Base-by-base conservation (phyloP, 2,113 vertebrate genomes). In the Mormyrus iriodes region DNA sequence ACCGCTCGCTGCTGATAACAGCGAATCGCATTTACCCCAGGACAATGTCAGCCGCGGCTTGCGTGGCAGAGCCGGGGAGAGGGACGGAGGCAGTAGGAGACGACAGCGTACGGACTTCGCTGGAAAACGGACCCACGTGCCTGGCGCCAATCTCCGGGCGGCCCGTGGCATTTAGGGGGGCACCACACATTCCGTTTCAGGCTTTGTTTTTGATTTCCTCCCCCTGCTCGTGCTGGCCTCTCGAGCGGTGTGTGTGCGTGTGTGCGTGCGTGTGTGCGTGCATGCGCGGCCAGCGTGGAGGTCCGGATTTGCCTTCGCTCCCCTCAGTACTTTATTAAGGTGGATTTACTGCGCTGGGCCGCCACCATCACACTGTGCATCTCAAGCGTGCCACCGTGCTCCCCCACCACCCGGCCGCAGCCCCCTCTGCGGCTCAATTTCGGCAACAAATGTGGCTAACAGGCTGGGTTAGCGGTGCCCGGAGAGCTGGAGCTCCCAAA, bases 1-100 rank as follows among this genome's bases (percentile, higher is more conserved):
- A 93, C 88, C 51, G 89, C 91, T 89, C 89, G 87, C 55, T 87
- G 55, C 89, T 92, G 95, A 95, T 94, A 94, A 92, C 88, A 82
- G 88, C 86, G 88, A 90, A 90, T 89, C 86, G 89, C 88, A 87
- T 88, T 93, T 93, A 91, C 94, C 92, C 89, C 85, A 91, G 84
- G 85, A 89, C 89, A 31, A 73, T 89, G 91, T 91, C 92, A 90
- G 91, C 90, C 90, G 93, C 93, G 93, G 93, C 73, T 31, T 31
- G 6, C 44, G 15, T 27, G 39, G 13, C 61, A 3, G 21, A 44
- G 51, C 0, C 8, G 35, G 39, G 46, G 49, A 17, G 21, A 0
- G 35, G 51, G 21, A 35, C 27, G 6, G 65, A 31, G n/a, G 2
- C 10, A 35, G 19, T 10, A 10, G 10, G 58, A 21, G 42, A 48